phyloP scores from a whole-genome alignment of 2,888 invertebrate species.

The Chouioia cunea region DNA sequence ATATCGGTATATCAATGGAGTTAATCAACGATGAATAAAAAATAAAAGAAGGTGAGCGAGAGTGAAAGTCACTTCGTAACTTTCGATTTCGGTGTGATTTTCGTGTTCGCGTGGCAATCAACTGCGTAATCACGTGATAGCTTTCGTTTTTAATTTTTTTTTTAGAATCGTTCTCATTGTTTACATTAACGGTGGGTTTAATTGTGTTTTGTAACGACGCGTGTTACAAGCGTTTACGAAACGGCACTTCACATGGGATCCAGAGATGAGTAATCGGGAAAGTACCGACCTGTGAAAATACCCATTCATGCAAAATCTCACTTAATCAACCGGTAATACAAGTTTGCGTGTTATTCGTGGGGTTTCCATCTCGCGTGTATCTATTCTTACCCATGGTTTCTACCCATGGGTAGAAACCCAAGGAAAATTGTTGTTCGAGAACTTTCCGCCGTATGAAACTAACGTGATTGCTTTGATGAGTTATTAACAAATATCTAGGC shows the following conservation, averaged over 20 bases:
- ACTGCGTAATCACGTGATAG: neutral
- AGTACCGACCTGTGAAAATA: neutral
- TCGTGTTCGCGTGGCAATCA: conserved; percentile 9
- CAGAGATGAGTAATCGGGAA: no score
- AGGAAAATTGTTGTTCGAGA: neutral
- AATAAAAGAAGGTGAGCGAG: conserved; percentile 12
- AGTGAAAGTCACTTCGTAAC: conserved; percentile 43
- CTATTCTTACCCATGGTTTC: no score
- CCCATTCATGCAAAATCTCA: neutral
- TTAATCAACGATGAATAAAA: no score
- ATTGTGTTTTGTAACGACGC: neutral
- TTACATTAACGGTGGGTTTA: neutral
- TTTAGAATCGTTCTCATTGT: neutral
- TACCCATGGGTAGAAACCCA: neutral
- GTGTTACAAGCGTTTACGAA: conserved; percentile 19
- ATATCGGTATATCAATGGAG: neutral
- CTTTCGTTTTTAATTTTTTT: conserved; percentile 2
- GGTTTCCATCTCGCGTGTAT: neutral
- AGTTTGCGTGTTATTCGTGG: neutral
- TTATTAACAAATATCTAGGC: no score
- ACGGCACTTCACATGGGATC: neutral
- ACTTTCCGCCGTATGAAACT: no score
- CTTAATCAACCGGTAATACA: neutral
- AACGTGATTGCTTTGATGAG: no score
- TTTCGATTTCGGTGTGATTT: conserved; percentile 35